A percentile compares a stretch with the other conserved stretches of the same genome.
Conservation (phyloP, 2,113 vertebrate genomes). For the Conger conger region DNA sequence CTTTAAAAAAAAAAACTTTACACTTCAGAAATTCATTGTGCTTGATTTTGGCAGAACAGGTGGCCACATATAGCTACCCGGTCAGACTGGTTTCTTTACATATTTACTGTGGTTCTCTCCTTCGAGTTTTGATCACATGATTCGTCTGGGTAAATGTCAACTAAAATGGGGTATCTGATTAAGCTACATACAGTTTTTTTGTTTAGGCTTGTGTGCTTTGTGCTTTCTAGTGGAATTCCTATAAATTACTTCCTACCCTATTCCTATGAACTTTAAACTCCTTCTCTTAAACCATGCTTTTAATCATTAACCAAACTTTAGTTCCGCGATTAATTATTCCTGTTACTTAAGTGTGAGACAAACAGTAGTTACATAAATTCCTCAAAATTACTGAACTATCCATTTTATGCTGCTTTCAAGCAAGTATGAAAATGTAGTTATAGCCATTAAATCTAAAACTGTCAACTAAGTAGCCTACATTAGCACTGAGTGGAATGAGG, state of each 20-base stretch:
- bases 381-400: background rate
- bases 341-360: background rate
- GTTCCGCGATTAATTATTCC: background rate
- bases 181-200: background rate
- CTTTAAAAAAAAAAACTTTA: background rate
- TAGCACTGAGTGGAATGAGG: background rate
- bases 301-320: slow-evolving; percentile 52
- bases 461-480: too few species aligned
- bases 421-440: background rate
- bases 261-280: slow-evolving; percentile 48
- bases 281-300: background rate
- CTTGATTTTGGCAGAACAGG: background rate
- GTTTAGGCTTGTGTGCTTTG: background rate
- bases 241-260: slow-evolving; percentile 29
- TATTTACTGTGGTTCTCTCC: background rate
- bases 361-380: background rate
- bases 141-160: background rate
- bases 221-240: background rate
- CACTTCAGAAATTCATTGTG: background rate
- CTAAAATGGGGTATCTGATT: background rate
- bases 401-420: background rate
- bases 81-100: slow-evolving; percentile 16
- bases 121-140: slow-evolving; percentile 12
- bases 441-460: too few species aligned
- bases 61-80: background rate